A percentile compares a stretch with the other conserved stretches of the same genome.
Evolutionary conservation across 1,140 invertebrate genomes (phyloP).

Genomic region (Listronotus oregonensis): DNA sequence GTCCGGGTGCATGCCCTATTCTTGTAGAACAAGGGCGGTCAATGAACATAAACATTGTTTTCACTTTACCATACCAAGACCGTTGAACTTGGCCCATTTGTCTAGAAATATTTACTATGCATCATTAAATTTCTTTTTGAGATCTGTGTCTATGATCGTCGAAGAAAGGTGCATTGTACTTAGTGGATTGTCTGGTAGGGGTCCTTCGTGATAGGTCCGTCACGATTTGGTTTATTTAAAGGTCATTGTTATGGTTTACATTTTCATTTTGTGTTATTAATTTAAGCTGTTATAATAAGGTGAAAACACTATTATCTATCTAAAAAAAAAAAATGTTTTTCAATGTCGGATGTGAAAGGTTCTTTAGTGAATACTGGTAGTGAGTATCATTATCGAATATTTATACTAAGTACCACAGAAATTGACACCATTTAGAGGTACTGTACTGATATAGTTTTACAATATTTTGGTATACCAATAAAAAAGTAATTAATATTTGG

Average conservation of each 20-base stretch:
- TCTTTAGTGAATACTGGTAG: background rate
- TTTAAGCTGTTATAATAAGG: conserved; percentile 19
- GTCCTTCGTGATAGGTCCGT: conserved; percentile 28
- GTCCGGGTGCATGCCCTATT: background rate
- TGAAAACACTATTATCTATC: conserved; percentile 22
- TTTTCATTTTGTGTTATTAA: conserved; percentile 26
- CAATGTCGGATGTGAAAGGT: conserved; percentile 13
- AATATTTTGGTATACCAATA: too few relatives aligned
- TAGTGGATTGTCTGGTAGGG: conserved; percentile 13
- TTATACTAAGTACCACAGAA: too few relatives aligned
- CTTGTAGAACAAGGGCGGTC: conserved; percentile 15
- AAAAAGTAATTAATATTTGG: too few relatives aligned
- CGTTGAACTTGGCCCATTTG: conserved; percentile 15
- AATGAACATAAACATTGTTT: conserved; percentile 9
- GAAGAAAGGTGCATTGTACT: conserved; percentile 17
- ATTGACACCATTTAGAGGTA: too few relatives aligned
- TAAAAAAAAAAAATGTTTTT: conserved; percentile 12
- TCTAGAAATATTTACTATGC: background rate
- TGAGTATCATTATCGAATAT: too few relatives aligned
- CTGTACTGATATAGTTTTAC: too few relatives aligned
- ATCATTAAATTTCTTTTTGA: conserved; percentile 11
- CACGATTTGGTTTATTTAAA: conserved; percentile 28
- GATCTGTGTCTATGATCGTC: conserved; percentile 11
- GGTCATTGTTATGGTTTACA: conserved; percentile 30
- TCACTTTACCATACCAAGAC: conserved; percentile 1